A percentile compares a stretch with the other conserved stretches of the same genome.
Conservation (phyloP, 2,113 vertebrate genomes). For the Felis catus region F.catus_Fca126_mat1.0 CM031413.1:118434501-118435000, state of each 20-base stretch:
- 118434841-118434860: neutral
- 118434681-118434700: neutral
- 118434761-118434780: neutral
- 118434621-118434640: neutral
- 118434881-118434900: slow-evolving; percentile 9
- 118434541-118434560: neutral
- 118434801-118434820: neutral
- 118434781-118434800: slow-evolving; percentile 35
- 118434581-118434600: neutral
- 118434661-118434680: neutral
- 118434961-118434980: neutral
- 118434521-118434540: neutral
- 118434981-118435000: neutral
- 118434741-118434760: neutral
- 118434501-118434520: neutral
- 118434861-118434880: neutral
- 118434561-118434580: neutral
- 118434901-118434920: neutral
- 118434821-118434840: neutral
- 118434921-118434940: neutral
- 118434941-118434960: neutral
- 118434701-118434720: rapidly evolving
- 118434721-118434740: neutral
- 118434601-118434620: neutral
- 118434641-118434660: neutral